Percentiles rank a stretch among this genome's conserved stretches.
Evolutionary conservation across 2,113 vertebrate species (phyloP).

Genomic region (Hypomesus transpacificus): DNA sequence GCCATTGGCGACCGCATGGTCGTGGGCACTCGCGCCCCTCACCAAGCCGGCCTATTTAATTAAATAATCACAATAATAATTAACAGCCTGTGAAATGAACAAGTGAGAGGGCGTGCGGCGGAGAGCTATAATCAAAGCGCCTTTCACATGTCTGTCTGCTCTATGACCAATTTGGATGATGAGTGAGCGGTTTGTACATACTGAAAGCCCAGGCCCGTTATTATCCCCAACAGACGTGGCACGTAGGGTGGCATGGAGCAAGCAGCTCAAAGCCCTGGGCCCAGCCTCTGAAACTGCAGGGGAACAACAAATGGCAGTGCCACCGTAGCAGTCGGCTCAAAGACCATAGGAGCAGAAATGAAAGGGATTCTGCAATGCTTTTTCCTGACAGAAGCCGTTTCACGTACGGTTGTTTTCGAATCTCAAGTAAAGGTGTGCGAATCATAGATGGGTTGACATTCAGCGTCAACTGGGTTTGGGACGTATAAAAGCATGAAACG

Average conservation of each 20-base stretch:
- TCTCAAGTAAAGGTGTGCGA: too few species aligned
- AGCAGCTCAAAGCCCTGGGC: background rate
- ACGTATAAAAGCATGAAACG: too few species aligned
- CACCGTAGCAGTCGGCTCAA: background rate
- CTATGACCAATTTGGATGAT: constrained; percentile 36
- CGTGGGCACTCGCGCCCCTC: constrained; percentile 17
- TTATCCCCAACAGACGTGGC: constrained; percentile 33
- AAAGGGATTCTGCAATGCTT: background rate
- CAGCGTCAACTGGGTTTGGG: too few species aligned
- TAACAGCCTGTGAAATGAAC: constrained; percentile 63
- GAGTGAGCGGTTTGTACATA: constrained; percentile 24
- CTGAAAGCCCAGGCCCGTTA: constrained; percentile 17
- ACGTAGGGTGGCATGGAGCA: background rate
- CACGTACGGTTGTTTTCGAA: too few species aligned
- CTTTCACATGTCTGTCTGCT: constrained; percentile 46
- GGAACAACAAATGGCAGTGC: background rate
- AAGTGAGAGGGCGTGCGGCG: constrained; percentile 42
- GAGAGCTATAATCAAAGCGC: constrained; percentile 45
- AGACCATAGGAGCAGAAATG: background rate
- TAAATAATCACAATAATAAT: constrained; percentile 58
- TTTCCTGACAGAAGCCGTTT: background rate
- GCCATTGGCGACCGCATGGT: constrained; percentile 30
- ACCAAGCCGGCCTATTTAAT: constrained; percentile 48
- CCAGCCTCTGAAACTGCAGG: background rate
- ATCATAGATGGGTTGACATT: too few species aligned